Evolutionary conservation across 2,797 vertebrate genomes (phyloP), one percentile per base, ranked within the genome.

Genomic region (Meriones psammophilus): DNA sequence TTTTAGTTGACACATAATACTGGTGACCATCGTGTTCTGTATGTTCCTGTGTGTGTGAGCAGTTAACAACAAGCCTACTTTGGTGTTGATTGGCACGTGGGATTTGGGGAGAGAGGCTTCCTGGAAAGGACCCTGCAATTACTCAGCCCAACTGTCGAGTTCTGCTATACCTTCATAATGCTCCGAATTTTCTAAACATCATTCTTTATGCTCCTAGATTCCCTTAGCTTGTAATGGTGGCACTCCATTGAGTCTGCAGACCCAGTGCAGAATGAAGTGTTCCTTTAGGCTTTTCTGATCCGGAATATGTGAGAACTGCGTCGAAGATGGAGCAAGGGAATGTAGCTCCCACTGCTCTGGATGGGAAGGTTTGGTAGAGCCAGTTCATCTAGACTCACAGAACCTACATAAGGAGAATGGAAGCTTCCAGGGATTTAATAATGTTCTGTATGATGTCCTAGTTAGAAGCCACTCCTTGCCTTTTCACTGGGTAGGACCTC

Each of bases 181-280:
- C 20, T 89, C 30, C 46, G 73, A 58, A 64, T 33, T 90, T 92
- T 92, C 9, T 50, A 79, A n/a, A 64, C 46, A 14, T 68, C 17
- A 30, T 50, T 79, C 36, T 85, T 96, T 92, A 18, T 69, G 60
- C 71, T 78, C 92, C 85, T 50, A 83, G 50, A 62, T 84, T 56
- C 90, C 46, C 62, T 93, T 56, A 58, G 20, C 42, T 58, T 36
- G 88, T 92, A 69, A 58, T 30, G 80, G 39, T 17, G 95, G n/a
- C 33, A 14, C 20, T 92, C 39, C 28, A 30, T 60, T 36, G 54
- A 77, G n/a, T 77, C 79, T 95, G 46, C 17, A 95, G 42, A 83
- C 78, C 24, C 71, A 33, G 36, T 64, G 22, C 3, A 84, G 84
- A 81, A 91, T 28, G 79, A 84, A 8, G 22, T 64, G 39, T 88